These are phyloP conservation scores for Gallirallus australis DNA, from an alignment of 2,797 vertebrate species.

Conservation along the genomic window DNA sequence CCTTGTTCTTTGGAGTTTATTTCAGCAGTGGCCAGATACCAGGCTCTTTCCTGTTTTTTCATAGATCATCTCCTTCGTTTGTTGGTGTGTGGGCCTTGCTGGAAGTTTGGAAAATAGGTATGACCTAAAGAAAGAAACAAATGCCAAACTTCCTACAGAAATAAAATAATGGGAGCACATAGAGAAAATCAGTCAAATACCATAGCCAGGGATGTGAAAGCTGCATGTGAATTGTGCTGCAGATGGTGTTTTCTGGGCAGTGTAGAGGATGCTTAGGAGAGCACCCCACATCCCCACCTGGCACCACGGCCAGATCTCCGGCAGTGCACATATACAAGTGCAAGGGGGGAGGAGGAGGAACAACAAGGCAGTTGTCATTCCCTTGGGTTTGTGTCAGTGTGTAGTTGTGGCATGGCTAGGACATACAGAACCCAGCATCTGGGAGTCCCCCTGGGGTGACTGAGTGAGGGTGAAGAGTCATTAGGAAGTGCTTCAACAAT, in stretches of 20 bases:
- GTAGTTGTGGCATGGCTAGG: neutral
- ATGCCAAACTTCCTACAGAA: neutral
- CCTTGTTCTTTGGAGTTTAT: neutral
- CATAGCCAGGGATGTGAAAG: neutral
- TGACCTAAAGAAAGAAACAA: neutral
- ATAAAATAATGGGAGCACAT: neutral
- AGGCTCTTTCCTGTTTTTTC: neutral
- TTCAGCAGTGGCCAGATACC: neutral
- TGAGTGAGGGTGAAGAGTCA: neutral
- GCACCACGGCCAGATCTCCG: neutral
- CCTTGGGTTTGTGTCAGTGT: neutral
- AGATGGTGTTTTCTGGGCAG: neutral
- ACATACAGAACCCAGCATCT: neutral
- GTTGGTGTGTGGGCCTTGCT: neutral
- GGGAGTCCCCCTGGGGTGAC: neutral
- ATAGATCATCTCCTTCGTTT: neutral
- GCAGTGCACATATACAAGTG: fast-evolving
- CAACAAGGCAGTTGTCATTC: fast-evolving
- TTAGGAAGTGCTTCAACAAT: neutral
- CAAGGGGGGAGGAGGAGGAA: neutral
- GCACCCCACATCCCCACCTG: neutral
- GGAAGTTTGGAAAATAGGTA: neutral
- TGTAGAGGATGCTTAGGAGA: neutral
- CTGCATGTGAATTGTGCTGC: neutral
- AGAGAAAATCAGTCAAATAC: neutral